A percentile compares a stretch with the other conserved stretches of the same genome.
These are phyloP conservation scores for Adelosebastes latens DNA, from an alignment of 2,797 vertebrate genomes.

Conservation along the genomic window DNA sequence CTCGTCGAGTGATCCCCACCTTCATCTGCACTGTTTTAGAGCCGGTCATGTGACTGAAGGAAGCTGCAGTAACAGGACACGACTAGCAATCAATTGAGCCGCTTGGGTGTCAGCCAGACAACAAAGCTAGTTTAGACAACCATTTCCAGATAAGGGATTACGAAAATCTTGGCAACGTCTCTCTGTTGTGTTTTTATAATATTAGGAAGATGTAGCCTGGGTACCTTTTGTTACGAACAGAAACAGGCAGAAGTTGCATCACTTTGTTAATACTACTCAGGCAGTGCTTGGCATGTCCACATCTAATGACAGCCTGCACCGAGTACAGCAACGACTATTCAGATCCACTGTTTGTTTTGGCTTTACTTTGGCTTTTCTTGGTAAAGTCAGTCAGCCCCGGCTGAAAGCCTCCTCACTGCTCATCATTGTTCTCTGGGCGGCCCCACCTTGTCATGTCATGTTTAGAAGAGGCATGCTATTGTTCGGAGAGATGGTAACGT, in stretches of 20 bases:
- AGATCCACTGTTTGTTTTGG: conserved; percentile 28
- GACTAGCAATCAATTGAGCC: background rate
- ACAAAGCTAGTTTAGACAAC: conserved; percentile 47
- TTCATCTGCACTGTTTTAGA: background rate
- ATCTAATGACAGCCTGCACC: background rate
- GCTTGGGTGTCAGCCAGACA: background rate
- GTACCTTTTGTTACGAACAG: background rate
- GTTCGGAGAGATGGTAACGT: background rate
- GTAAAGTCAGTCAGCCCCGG: background rate
- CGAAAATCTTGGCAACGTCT: background rate
- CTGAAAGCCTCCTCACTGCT: background rate
- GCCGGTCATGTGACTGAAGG: background rate
- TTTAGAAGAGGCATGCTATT: background rate
- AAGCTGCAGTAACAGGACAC: conserved; percentile 16
- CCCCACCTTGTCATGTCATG: background rate
- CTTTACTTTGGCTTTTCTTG: background rate
- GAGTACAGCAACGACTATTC: background rate
- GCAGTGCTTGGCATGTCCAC: background rate
- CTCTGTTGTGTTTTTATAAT: background rate
- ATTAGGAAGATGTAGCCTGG: background rate
- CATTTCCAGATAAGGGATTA: conserved; percentile 31
- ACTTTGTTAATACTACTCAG: background rate
- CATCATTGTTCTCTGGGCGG: background rate
- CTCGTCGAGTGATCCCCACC: background rate
- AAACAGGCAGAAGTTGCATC: background rate